Base-by-base conservation (phyloP, 2,797 vertebrate species). In the Paedocypris micromegethes region DNA sequence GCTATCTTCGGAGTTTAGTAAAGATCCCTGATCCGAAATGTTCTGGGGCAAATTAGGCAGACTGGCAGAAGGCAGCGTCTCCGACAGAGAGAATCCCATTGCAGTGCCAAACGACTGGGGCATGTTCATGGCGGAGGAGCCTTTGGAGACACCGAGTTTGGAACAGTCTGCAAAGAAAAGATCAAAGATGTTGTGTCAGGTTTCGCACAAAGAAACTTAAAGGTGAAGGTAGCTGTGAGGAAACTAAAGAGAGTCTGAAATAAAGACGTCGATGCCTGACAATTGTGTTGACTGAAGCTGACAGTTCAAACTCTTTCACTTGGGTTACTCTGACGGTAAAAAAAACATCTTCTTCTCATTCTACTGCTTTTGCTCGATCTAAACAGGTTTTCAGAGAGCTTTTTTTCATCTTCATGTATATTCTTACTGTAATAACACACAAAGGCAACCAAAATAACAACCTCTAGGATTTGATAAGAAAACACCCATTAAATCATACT, bases 81-180 rank as follows among this genome's bases (percentile, higher is more conserved):
- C 92, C 0, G 90, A 88, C 73, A 92, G 68, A 0, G 84, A 89
- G 83, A 93, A 87, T 3, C 92, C 89, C 0, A 92, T 91, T 0
- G 82, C 85, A 0, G 90, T 88, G 65, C 95, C 94, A 3, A 97
- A 94, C 5, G 96, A 98, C 81, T 95, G 96, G 3, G 96, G 96
- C 94, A 98, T 96, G 86, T 98, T 98, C 88, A 96, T 87, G 42
- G 90, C 86, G 45, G 85, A 82, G 3, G 82, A 80, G 40, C 91
- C 87, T 78, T 90, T 92, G 2, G 90, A 87, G 80, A 90, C 78
- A 75, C 86, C 89, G 57, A 89, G 88, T 77, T 90, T 92, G 64
- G 94, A 93, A 75, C 96, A 98, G 75, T 96, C 96, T 98, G 83
- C 66, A 73, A 23, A 67, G 67, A 76, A 52, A 62, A 74, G 38